Conservation (phyloP, 1,140 invertebrate genomes). For the Bombus affinis region DNA sequence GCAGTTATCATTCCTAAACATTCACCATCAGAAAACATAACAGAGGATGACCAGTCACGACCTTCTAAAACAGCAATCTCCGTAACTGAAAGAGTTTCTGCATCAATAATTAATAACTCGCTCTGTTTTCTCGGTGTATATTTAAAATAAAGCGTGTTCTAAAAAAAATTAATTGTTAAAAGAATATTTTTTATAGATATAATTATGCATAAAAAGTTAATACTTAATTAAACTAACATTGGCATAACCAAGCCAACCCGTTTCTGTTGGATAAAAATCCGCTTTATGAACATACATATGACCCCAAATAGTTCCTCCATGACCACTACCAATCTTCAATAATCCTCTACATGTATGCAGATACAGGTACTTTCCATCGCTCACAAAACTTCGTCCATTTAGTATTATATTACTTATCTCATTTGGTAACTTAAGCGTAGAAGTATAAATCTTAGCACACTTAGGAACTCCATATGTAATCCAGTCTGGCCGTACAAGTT, state of each 20-base stretch:
- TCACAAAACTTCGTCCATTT: constrained; percentile 85
- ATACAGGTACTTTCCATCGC: constrained; percentile 95
- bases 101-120: constrained; percentile 86
- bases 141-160: constrained; percentile 85
- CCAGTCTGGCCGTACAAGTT: constrained; percentile 92
- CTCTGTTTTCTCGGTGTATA: constrained; percentile 83
- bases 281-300: constrained; percentile 91
- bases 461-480: constrained; percentile 93
- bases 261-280: constrained; percentile 90
- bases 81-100: constrained; percentile 84
- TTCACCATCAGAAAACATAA: constrained; percentile 94
- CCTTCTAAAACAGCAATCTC: constrained; percentile 86
- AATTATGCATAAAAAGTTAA: constrained; percentile 19
- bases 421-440: constrained; percentile 84
- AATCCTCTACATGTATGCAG: constrained; percentile 88
- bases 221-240: constrained; percentile 87
- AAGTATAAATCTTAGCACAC: constrained; percentile 89
- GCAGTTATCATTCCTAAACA: constrained; percentile 90
- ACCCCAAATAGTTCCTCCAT: constrained; percentile 94
- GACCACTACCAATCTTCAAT: constrained; percentile 96
- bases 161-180: constrained; percentile 36
- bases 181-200: background rate
- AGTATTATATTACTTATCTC: constrained; percentile 80
- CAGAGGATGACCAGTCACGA: constrained; percentile 85
- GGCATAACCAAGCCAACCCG: constrained; percentile 93